phyloP scores from a whole-genome alignment of 2,888 invertebrate species.

The Tubulanus polymorphus region DNA sequence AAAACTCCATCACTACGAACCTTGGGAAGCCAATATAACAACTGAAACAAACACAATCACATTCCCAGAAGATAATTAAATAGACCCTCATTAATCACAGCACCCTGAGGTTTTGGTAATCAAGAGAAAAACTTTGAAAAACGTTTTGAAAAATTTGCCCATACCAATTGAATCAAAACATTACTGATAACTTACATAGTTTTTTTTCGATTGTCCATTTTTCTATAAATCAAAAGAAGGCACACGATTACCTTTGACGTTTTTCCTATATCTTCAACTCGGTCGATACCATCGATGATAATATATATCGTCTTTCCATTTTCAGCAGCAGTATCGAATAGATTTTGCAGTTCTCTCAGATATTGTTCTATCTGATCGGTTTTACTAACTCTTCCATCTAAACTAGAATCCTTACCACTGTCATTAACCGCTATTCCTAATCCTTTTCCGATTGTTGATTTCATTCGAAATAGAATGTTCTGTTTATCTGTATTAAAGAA shows the following conservation, averaged over 20 bases:
- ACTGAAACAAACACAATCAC: constrained; percentile 6
- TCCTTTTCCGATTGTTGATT: background rate
- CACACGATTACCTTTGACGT: constrained; percentile 24
- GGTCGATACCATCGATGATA: constrained; percentile 30
- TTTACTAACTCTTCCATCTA: background rate
- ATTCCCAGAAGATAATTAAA: too few relatives aligned
- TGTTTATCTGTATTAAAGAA: background rate
- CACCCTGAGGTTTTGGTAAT: too few relatives aligned
- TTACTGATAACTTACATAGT: background rate
- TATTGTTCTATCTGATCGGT: too few relatives aligned
- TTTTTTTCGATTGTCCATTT: background rate
- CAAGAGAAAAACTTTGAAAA: too few relatives aligned
- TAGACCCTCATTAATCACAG: too few relatives aligned
- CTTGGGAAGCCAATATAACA: constrained; percentile 12
- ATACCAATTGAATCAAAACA: background rate
- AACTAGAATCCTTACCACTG: background rate
- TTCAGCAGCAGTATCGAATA: background rate
- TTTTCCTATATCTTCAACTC: constrained; percentile 23
- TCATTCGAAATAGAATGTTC: background rate
- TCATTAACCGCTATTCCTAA: background rate
- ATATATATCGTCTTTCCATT: constrained; percentile 6
- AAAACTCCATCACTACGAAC: background rate
- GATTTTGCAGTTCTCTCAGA: too few relatives aligned
- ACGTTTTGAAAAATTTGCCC: too few relatives aligned
- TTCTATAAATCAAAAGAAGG: background rate